Percentiles rank a stretch among this genome's conserved stretches.
phyloP scores from a whole-genome alignment of 2,888 invertebrate species.

The Chrysolina oricalcia region DNA sequence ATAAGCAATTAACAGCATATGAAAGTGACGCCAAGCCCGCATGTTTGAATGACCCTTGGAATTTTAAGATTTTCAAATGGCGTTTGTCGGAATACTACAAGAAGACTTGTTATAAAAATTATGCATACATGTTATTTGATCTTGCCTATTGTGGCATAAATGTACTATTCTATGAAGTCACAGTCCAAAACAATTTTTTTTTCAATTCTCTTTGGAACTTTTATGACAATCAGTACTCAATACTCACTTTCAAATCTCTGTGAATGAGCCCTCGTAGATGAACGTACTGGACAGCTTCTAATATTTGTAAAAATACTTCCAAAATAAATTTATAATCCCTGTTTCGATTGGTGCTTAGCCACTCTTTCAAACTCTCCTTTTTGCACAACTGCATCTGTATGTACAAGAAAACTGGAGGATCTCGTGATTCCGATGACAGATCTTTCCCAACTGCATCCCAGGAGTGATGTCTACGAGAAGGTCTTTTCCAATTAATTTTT shows the following conservation, averaged over 20 bases:
- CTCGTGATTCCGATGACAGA: slow-evolving; percentile 36
- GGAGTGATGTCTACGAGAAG: slow-evolving; percentile 66
- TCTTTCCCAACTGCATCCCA: slow-evolving; percentile 64
- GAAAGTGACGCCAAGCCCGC: too few relatives aligned
- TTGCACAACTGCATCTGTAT: slow-evolving; percentile 98
- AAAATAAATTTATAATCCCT: slow-evolving; percentile 75
- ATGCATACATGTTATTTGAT: too few relatives aligned
- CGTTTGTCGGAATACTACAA: too few relatives aligned
- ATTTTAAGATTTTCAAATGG: too few relatives aligned
- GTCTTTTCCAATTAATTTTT: slow-evolving; percentile 63
- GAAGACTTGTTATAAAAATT: too few relatives aligned
- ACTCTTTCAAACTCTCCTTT: slow-evolving; percentile 91
- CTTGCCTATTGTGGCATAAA: too few relatives aligned
- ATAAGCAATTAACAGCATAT: too few relatives aligned
- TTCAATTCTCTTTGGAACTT: too few relatives aligned
- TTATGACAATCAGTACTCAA: background rate
- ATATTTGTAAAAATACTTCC: slow-evolving; percentile 90
- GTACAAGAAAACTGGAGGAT: slow-evolving; percentile 82
- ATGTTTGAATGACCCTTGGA: too few relatives aligned
- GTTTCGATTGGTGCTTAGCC: slow-evolving; percentile 80
- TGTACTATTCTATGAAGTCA: too few relatives aligned
- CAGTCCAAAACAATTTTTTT: too few relatives aligned
- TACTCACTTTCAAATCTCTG: slow-evolving; percentile 90
- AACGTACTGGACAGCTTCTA: slow-evolving; percentile 96
- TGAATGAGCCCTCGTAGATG: slow-evolving; percentile 95